A percentile compares a stretch with the other conserved stretches of the same genome.
Evolutionary conservation across 2,888 invertebrate genomes (phyloP).

Genomic region (Macrophya annulata): DNA sequence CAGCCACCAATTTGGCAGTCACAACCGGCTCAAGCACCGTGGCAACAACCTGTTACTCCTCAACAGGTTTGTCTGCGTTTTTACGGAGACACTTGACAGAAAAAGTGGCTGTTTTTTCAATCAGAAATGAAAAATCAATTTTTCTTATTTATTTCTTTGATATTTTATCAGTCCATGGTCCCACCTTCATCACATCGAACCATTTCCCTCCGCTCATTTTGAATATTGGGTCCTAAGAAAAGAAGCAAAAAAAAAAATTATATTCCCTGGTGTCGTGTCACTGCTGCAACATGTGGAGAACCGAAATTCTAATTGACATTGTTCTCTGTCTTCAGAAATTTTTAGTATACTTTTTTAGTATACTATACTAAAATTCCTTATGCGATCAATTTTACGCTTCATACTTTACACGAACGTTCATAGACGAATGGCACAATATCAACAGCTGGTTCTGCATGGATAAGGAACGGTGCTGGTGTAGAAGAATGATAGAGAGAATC

Average conservation of each 20-base stretch:
- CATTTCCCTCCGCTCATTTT: neutral
- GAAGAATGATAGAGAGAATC: neutral
- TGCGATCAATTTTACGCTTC: neutral
- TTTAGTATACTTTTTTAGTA: neutral
- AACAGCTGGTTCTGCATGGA: neutral
- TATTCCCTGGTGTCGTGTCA: neutral
- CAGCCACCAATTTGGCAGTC: conserved; percentile 64
- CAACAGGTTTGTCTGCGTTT: conserved; percentile 48
- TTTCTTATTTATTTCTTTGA: neutral
- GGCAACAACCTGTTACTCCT: conserved; percentile 58
- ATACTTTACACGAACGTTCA: neutral
- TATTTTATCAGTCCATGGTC: neutral
- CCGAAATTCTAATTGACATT: neutral
- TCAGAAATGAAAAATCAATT: neutral
- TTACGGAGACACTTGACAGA: neutral
- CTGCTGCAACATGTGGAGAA: neutral
- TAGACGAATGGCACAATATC: neutral
- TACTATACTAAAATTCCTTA: neutral
- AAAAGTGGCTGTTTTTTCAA: neutral
- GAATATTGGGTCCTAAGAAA: neutral
- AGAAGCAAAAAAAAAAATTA: neutral
- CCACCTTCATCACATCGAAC: neutral
- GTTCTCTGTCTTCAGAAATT: neutral
- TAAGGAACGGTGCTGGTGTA: neutral
- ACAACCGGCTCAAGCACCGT: conserved; percentile 57